A percentile compares a stretch with the other conserved stretches of the same genome.
phyloP scores from a whole-genome alignment of 2,888 invertebrate species.

The Formica aserva region DNA sequence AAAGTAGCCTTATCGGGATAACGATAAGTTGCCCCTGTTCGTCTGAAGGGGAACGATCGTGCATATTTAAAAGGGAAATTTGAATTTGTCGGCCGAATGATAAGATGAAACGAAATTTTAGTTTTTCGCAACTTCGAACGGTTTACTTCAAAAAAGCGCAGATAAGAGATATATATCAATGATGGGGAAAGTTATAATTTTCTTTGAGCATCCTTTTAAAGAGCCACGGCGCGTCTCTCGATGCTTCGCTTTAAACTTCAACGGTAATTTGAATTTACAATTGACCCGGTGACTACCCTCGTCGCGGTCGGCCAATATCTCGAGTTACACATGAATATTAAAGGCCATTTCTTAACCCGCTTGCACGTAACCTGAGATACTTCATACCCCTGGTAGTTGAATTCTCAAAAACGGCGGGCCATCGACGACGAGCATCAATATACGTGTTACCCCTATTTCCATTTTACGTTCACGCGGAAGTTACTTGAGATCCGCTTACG shows the following conservation, averaged over 20 bases:
- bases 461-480: conserved; percentile 5
- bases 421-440: conserved; percentile 7
- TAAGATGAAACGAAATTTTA: conserved; percentile 41
- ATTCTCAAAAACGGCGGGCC: conserved; percentile 10
- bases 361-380: conserved; percentile 34
- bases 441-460: conserved; percentile 1
- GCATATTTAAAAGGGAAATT: conserved; percentile 52
- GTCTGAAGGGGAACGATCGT: conserved; percentile 33
- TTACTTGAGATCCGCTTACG: conserved; percentile 33
- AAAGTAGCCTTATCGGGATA: conserved; percentile 61
- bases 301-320: conserved; percentile 30
- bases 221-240: not conserved
- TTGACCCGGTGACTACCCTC: conserved; percentile 25
- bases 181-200: conserved; percentile 24
- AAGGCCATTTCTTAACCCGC: conserved; percentile 26
- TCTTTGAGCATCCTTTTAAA: conserved; percentile 8
- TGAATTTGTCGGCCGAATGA: conserved; percentile 27
- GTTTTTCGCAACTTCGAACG: conserved; percentile 8
- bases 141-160: not conserved
- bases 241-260: conserved; percentile 29
- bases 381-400: not conserved
- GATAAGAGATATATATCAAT: not conserved
- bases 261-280: conserved; percentile 52
- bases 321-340: conserved; percentile 54
- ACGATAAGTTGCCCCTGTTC: conserved; percentile 58